Percentiles rank a stretch among this genome's conserved stretches.
These are phyloP conservation scores for Gerosis bhagava DNA, from an alignment of 2,888 invertebrate genomes.

Conservation along the genomic window DNA sequence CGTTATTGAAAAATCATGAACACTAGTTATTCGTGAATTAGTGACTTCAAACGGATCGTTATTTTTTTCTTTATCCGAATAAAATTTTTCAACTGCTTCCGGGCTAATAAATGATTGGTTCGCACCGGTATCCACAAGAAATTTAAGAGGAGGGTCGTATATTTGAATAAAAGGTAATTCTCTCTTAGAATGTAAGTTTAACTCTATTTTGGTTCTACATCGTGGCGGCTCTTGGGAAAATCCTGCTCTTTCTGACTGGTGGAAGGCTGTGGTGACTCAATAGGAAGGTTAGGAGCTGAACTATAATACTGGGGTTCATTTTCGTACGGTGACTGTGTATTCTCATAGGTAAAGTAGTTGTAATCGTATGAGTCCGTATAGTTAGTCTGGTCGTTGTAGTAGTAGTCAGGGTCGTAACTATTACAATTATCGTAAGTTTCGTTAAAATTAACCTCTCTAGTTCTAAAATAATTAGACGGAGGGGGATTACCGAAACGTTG, in stretches of 20 bases:
- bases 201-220: conserved; percentile 5
- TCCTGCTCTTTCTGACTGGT: conserved; percentile 22
- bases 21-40: conserved; percentile 3
- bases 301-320: neutral
- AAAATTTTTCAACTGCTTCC: conserved; percentile 26
- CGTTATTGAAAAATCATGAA: conserved; percentile 35
- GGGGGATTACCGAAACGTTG: conserved; percentile 5
- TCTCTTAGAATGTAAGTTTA: conserved; percentile 16
- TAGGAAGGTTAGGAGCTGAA: neutral
- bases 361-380: conserved; percentile 1
- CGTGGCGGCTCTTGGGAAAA: conserved; percentile 28
- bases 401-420: neutral
- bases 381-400: conserved; percentile 9
- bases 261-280: conserved; percentile 4
- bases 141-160: conserved; percentile 31
- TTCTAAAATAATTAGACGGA: conserved; percentile 10
- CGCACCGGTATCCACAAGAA: conserved; percentile 35
- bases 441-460: too few species aligned
- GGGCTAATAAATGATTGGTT: conserved; percentile 34
- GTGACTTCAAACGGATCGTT: conserved; percentile 21
- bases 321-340: conserved; percentile 1
- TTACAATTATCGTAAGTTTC: too few species aligned
- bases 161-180: conserved; percentile 36
- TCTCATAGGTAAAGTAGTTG: neutral
- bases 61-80: neutral